phyloP scores from a whole-genome alignment of 2,113 vertebrate species.

The Pardalotus punctatus region DNA sequence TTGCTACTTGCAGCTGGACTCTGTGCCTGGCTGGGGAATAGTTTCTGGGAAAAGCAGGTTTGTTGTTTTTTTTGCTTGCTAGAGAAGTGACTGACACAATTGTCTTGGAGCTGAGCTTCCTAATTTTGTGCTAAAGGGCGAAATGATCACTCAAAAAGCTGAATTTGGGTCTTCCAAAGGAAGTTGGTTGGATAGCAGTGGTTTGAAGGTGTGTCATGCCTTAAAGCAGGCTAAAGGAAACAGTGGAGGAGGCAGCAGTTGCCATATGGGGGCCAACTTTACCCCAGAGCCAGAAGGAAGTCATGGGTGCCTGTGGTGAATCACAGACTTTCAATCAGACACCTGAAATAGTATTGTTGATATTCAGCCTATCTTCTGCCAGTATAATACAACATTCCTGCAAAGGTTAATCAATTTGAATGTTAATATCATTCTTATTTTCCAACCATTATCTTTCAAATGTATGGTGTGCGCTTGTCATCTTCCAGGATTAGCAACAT shows the following conservation, averaged over 20 bases:
- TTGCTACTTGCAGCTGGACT: background rate
- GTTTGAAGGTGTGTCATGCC: background rate
- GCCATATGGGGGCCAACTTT: background rate
- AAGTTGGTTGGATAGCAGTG: background rate
- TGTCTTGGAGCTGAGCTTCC: background rate
- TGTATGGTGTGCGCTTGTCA: background rate
- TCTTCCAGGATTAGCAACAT: constrained; percentile 19
- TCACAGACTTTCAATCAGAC: background rate
- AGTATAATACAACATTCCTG: background rate
- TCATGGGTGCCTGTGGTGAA: background rate
- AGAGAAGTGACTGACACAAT: background rate
- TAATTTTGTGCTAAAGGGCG: background rate
- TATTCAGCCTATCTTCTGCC: background rate
- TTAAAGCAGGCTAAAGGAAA: background rate
- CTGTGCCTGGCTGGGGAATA: background rate
- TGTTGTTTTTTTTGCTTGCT: background rate
- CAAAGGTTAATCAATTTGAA: constrained; percentile 58
- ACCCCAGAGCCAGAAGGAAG: background rate
- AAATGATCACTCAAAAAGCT: background rate
- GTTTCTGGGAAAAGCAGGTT: background rate
- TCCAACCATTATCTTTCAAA: constrained; percentile 22
- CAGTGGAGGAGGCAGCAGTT: background rate
- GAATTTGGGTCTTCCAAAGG: background rate
- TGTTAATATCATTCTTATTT: constrained; percentile 46
- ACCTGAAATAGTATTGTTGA: background rate